phyloP scores from a whole-genome alignment of 2,888 invertebrate species.

The Pseudolycoriella hygida region DNA sequence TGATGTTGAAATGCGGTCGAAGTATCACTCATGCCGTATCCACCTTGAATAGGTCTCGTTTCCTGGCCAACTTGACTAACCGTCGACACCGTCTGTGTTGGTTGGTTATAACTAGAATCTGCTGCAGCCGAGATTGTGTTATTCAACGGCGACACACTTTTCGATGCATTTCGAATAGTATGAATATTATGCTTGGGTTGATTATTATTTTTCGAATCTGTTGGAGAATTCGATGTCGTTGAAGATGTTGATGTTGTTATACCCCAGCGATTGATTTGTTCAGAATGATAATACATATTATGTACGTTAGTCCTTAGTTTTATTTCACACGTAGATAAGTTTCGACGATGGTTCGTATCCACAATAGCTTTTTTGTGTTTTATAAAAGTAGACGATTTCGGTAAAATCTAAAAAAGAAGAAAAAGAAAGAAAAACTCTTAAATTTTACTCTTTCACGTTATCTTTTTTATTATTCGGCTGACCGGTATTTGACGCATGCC shows the following conservation, averaged over 20 bases:
- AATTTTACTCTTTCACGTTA: no score
- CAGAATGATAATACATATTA: constrained; percentile 50
- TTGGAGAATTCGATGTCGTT: constrained; percentile 10
- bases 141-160: constrained; percentile 12
- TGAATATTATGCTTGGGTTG: constrained; percentile 13
- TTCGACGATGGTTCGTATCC: background rate
- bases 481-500: no score
- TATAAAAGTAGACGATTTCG: no score
- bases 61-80: constrained; percentile 18
- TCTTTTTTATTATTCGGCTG: no score
- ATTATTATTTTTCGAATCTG: constrained; percentile 37
- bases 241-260: constrained; percentile 11
- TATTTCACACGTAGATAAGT: background rate
- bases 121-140: constrained; percentile 49
- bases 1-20: constrained; percentile 7
- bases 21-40: background rate
- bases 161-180: background rate
- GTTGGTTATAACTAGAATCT: constrained; percentile 50
- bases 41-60: constrained; percentile 14
- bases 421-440: no score
- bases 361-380: no score
- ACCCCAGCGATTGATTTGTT: constrained; percentile 27
- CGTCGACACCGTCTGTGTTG: constrained; percentile 24
- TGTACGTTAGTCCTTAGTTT: constrained; percentile 39
- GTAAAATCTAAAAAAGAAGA: no score